Conservation (phyloP, 2,888 invertebrate genomes). For the Diaperis boleti region DNA sequence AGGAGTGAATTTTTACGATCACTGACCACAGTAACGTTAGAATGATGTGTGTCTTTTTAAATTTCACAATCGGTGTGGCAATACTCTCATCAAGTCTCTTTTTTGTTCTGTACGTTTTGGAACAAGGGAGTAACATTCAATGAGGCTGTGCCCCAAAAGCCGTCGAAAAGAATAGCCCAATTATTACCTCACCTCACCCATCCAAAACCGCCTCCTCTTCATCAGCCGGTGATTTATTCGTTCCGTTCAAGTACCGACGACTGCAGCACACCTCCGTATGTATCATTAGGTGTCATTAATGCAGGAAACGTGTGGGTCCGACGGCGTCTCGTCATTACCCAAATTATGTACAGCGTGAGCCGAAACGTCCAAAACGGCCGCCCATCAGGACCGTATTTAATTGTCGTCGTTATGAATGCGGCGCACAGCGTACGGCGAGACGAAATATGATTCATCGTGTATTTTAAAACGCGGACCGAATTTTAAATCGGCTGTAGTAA, state of each 20-base stretch:
- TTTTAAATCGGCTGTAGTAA: background rate
- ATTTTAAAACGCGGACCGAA: slow-evolving; percentile 8
- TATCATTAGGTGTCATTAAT: slow-evolving; percentile 12
- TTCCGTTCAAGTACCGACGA: slow-evolving; percentile 5
- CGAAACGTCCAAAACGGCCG: slow-evolving; percentile 7
- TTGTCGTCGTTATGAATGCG: slow-evolving; percentile 10
- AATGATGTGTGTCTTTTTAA: too few species aligned
- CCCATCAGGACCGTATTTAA: slow-evolving; percentile 8
- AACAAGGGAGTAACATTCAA: too few species aligned
- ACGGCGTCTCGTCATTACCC: slow-evolving; percentile 4
- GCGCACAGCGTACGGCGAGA: slow-evolving; percentile 3
- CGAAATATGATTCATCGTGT: slow-evolving; percentile 5
- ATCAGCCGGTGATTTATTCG: slow-evolving; percentile 7
- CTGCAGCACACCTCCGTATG: slow-evolving; percentile 4
- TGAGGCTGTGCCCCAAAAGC: background rate
- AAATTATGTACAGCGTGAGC: slow-evolving; percentile 1
- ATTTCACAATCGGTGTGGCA: too few species aligned
- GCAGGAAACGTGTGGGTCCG: slow-evolving; percentile 13
- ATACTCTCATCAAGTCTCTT: too few species aligned
- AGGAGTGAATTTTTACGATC: too few species aligned
- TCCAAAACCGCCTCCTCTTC: slow-evolving; percentile 11
- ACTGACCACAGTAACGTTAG: too few species aligned
- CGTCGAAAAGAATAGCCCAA: slow-evolving; percentile 13
- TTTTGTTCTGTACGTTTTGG: too few species aligned
- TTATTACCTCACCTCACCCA: slow-evolving; percentile 9